A percentile compares a stretch with the other conserved stretches of the same genome.
phyloP scores from a whole-genome alignment of 1,140 invertebrate species.

The Procambarus virginalis region DNA sequence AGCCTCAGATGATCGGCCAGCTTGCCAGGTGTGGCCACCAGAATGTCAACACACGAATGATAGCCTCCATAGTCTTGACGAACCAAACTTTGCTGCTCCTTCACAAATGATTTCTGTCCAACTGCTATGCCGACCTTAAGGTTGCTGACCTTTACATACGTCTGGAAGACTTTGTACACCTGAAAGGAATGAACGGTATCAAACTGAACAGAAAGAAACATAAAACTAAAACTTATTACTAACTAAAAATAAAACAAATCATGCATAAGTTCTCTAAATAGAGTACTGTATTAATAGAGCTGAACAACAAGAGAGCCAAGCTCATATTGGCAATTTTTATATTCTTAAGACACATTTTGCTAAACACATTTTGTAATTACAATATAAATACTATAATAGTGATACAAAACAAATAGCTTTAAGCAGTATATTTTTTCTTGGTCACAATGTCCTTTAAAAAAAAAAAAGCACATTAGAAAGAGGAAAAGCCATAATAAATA shows the following conservation, averaged over 20 bases:
- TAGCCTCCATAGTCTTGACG: constrained; percentile 30
- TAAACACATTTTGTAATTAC: too few species aligned
- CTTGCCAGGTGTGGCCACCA: constrained; percentile 94
- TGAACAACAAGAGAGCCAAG: too few species aligned
- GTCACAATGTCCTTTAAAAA: too few species aligned
- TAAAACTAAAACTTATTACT: not conserved
- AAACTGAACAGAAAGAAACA: not conserved
- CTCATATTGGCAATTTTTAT: too few species aligned
- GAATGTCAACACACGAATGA: constrained; percentile 82
- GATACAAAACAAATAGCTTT: too few species aligned
- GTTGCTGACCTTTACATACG: constrained; percentile 70
- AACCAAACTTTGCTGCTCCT: constrained; percentile 79
- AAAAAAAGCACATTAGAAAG: too few species aligned
- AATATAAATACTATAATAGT: too few species aligned
- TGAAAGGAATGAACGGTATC: not conserved
- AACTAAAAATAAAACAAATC: not conserved
- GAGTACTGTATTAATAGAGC: too few species aligned
- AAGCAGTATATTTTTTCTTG: too few species aligned
- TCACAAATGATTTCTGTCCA: constrained; percentile 86
- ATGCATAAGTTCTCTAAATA: constrained; percentile 72
- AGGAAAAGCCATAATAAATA: too few species aligned
- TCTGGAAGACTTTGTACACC: constrained; percentile 40
- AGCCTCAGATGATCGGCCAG: constrained; percentile 93
- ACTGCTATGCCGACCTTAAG: constrained; percentile 84
- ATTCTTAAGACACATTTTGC: too few species aligned